Conservation (phyloP, 2,888 invertebrate genomes). For the Dione vanillae region DNA sequence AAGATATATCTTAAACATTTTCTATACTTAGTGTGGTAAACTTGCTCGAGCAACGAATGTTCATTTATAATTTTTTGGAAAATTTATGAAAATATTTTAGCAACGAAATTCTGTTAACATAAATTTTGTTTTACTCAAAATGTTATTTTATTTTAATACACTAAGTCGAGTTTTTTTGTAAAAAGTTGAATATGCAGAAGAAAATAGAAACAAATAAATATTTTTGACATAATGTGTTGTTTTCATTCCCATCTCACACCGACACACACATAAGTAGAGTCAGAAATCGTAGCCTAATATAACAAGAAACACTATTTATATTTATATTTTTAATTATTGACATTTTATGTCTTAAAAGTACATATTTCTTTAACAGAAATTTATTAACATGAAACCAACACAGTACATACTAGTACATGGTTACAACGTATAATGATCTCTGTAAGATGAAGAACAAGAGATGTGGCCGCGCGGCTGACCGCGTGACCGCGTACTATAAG, state of each 20-base stretch:
- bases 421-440: no score
- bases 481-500: no score
- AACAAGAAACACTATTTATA: no score
- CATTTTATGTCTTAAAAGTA: no score
- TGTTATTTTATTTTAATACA: background rate
- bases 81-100: no score
- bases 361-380: no score
- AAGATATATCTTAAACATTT: background rate
- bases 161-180: constrained; percentile 18
- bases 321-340: no score
- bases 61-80: background rate
- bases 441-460: no score
- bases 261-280: background rate
- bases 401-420: no score
- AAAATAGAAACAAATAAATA: constrained; percentile 25
- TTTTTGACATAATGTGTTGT: constrained; percentile 15
- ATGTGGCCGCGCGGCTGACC: background rate
- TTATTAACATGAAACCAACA: no score
- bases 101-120: background rate
- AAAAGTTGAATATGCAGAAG: constrained; percentile 6
- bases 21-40: constrained; percentile 5
- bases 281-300: no score
- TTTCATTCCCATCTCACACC: background rate
- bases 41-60: constrained; percentile 21
- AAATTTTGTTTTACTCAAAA: no score